phyloP scores from a whole-genome alignment of 2,113 vertebrate species.

The Alethe castanea region DNA sequence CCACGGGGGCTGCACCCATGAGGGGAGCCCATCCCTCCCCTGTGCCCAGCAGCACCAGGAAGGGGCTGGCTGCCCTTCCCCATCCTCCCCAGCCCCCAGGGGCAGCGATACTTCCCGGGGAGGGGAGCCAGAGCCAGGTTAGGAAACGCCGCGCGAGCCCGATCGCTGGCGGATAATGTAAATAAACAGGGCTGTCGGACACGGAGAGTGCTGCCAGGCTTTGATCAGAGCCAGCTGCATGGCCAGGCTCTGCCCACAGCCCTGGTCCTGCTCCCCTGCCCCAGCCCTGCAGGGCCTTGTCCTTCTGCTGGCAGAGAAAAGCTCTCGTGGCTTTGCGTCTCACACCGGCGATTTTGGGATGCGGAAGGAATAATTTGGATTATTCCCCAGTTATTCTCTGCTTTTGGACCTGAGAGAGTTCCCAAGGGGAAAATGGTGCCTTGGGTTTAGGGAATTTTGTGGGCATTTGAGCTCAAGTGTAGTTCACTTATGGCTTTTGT shows the following conservation, averaged over 20 bases:
- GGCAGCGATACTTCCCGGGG: background rate
- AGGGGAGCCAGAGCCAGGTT: background rate
- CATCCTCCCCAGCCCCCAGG: rapidly evolving
- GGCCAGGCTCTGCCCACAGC: rapidly evolving
- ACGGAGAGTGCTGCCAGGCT: background rate
- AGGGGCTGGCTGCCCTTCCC: background rate
- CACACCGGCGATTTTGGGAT: rapidly evolving
- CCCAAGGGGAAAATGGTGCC: background rate
- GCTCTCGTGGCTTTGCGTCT: rapidly evolving
- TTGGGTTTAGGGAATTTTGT: background rate
- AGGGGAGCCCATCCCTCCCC: background rate
- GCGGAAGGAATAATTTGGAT: rapidly evolving
- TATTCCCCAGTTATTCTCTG: background rate
- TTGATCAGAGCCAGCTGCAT: constrained; percentile 27
- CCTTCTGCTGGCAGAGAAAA: background rate
- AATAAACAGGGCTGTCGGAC: constrained; percentile 16
- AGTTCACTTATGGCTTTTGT: background rate
- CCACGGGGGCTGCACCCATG: rapidly evolving
- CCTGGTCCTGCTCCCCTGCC: background rate
- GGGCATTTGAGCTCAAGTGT: background rate
- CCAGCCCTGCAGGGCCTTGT: rapidly evolving
- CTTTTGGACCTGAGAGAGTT: background rate
- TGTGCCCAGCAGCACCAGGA: background rate
- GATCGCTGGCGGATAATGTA: rapidly evolving
- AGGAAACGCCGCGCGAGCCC: background rate